Evolutionary conservation across 2,113 vertebrate genomes (phyloP).

Genomic region (Crotalus viridis): DNA sequence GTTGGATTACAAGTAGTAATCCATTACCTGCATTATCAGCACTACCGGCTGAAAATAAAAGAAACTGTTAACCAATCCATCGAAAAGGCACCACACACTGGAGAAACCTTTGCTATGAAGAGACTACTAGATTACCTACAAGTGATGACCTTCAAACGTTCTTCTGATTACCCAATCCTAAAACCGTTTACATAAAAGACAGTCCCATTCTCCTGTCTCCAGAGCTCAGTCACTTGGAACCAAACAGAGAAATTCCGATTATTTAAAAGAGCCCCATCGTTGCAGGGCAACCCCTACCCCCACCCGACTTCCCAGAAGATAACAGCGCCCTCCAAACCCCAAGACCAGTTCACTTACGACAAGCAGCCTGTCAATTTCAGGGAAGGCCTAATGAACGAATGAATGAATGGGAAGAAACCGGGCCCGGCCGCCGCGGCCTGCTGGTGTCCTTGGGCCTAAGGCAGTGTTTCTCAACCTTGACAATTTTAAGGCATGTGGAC

Average conservation of each 20-base stretch:
- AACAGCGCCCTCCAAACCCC: too few species aligned
- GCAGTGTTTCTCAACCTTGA: too few species aligned
- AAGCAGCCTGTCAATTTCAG: not conserved
- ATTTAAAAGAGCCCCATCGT: not conserved
- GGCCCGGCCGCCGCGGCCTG: slow-evolving; percentile 43
- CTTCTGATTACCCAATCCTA: not conserved
- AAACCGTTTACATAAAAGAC: not conserved
- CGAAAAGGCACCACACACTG: not conserved
- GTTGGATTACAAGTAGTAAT: not conserved
- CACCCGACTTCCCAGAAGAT: not conserved
- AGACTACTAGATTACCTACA: not conserved
- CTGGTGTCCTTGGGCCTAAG: slow-evolving; percentile 57
- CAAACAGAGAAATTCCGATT: not conserved
- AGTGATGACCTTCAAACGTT: not conserved
- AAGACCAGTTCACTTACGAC: not conserved
- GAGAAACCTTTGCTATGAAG: not conserved
- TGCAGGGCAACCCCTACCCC: not conserved
- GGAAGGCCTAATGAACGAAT: slow-evolving; percentile 55
- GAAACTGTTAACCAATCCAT: not conserved
- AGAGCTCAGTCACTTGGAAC: too few species aligned
- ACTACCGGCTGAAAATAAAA: not conserved
- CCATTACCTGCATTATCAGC: not conserved
- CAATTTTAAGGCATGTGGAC: too few species aligned
- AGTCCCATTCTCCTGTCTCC: not conserved
- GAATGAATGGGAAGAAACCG: slow-evolving; percentile 13